Base-by-base conservation (phyloP, 2,797 vertebrate species). In the Rhinella marina region DNA sequence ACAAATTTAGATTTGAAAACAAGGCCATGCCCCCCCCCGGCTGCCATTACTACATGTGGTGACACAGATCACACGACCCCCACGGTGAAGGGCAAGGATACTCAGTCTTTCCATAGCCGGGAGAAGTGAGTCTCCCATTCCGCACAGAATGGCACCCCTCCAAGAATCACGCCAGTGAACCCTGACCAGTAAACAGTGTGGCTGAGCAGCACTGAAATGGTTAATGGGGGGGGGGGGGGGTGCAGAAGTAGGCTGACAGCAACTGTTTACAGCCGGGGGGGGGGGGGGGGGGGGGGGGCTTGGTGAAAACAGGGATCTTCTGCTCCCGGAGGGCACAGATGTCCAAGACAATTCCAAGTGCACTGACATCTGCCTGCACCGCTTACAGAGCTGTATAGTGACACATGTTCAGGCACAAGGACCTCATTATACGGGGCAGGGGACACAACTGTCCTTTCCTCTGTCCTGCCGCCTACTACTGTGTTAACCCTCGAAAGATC, bases 321-420 rank as follows among this genome's bases (percentile, higher is more conserved):
- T 41, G 41, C 41, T 41, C 41, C 41, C 41, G 3, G 4, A 41
- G 41, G 32, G 7, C 70, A 11, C 13, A 61, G 19, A 62, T 0
- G 72, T 0, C 62, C 62, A 7, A 0, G 32, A 62, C n/a, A 50
- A 52, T 50, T 11, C 14, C n/a, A 2, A 50, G 4, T n/a, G 0
- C 32, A 29, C 23, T 7, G 66, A n/a, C 29, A 76, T 41, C 2
- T 86, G 85, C 41, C 72, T 7, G n/a, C 41, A 41, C 41, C 41
- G 41, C 41, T 6, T 83, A 72, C 52, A 72, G 52, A 62, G 78
- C 78, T 2, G 56, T 25, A 48, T 16, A 19, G 48, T 14, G 72
- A 59, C 72, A 77, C 73, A 85, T 85, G 82, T 75, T 41, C 70
- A 5, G 21, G 62, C 19, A 75, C 70, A 84, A 84, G 72, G 72